phyloP scores from a whole-genome alignment of 2,888 invertebrate genomes.

The Apamea crenata region DNA sequence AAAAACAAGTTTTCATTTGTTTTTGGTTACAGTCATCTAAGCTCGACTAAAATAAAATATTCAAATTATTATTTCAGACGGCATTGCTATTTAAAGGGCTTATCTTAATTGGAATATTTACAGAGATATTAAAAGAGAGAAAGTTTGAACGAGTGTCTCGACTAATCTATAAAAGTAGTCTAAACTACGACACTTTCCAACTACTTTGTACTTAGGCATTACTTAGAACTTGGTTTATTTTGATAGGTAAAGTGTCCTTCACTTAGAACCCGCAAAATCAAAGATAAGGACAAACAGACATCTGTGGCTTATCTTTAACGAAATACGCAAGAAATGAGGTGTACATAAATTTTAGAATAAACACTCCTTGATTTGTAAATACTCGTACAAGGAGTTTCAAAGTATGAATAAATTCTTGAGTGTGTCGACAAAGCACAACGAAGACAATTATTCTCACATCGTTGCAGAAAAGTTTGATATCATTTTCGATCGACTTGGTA shows the following conservation, averaged over 20 bases:
- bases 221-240: constrained; percentile 36
- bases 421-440: not conserved
- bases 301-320: not conserved
- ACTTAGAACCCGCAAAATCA: constrained; percentile 8
- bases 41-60: not conserved
- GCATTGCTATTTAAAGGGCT: constrained; percentile 34
- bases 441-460: not conserved
- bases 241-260: constrained; percentile 22
- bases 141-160: constrained; percentile 48
- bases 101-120: constrained; percentile 51
- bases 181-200: constrained; percentile 57
- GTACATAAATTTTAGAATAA: not conserved
- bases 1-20: constrained; percentile 6
- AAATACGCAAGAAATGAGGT: constrained; percentile 4
- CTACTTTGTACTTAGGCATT: constrained; percentile 41
- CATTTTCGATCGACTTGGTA: not conserved
- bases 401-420: constrained; percentile 4
- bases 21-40: not conserved
- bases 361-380: not conserved
- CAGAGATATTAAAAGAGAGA: constrained; percentile 38
- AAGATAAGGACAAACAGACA: not conserved
- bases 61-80: not conserved
- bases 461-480: not conserved
- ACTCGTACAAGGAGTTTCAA: not conserved
- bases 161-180: constrained; percentile 53